phyloP scores from a whole-genome alignment of 1,140 invertebrate genomes.

The Marisa cornuarietis region DNA sequence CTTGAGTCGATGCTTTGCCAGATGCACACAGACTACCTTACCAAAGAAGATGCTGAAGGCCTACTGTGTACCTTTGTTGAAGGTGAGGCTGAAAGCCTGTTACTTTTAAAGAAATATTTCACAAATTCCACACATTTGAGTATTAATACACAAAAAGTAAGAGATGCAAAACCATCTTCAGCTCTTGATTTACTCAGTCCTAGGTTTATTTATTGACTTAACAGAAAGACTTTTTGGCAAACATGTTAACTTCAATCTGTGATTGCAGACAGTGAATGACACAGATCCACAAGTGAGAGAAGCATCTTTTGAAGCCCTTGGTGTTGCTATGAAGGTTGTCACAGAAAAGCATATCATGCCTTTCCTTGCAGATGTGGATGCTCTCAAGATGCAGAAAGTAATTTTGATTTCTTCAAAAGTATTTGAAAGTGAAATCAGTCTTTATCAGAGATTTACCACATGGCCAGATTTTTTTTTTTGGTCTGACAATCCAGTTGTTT shows the following conservation, averaged over 20 bases:
- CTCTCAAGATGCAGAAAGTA: slow-evolving; percentile 92
- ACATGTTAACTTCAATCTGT: background rate
- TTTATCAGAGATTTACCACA: too few relatives aligned
- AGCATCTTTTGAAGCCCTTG: slow-evolving; percentile 79
- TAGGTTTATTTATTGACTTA: background rate
- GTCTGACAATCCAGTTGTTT: too few relatives aligned
- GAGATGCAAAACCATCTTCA: too few relatives aligned
- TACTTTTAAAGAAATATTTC: background rate
- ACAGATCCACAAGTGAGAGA: slow-evolving; percentile 67
- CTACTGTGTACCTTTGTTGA: slow-evolving; percentile 81
- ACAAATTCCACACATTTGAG: too few relatives aligned
- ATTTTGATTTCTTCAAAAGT: background rate
- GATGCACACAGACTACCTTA: slow-evolving; percentile 80
- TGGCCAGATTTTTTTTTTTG: too few relatives aligned
- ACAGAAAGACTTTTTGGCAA: too few relatives aligned
- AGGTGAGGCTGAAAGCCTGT: slow-evolving; percentile 62
- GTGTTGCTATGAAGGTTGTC: slow-evolving; percentile 92
- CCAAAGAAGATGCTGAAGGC: slow-evolving; percentile 94
- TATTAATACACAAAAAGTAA: too few relatives aligned
- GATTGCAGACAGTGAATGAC: slow-evolving; percentile 79
- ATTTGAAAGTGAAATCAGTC: background rate
- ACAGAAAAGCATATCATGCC: slow-evolving; percentile 89
- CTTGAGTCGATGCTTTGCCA: slow-evolving; percentile 82
- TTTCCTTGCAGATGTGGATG: slow-evolving; percentile 84
- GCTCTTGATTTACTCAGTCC: background rate